Evolutionary conservation across 2,797 vertebrate genomes (phyloP), one percentile per base, ranked within the genome.

Genomic region (Gila robusta): DNA sequence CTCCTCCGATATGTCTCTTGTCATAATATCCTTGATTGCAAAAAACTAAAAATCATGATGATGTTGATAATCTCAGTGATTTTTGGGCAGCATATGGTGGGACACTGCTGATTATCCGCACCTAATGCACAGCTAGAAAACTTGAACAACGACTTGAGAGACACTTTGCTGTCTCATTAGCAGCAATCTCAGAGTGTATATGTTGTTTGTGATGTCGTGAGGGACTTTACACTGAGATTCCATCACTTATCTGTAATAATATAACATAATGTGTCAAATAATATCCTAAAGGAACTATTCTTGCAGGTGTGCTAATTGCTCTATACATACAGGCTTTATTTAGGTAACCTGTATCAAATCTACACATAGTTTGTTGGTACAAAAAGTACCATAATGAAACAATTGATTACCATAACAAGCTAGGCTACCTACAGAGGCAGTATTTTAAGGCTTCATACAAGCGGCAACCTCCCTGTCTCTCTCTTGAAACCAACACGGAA

Each of bases 161-260:
- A 70, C 79, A 35, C 52, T 62, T 72, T 19, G 9, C 23, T 54
- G 66, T 37, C 81, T 82, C 67, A 82, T 82, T 82, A 82, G 64
- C n/a, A 2, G 10, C 52, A 72, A 67, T 81, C 19, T 70, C 23
- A 19, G 47, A 73, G 37, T 23, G n/a, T 41, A 32, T 70, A 19
- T 82, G 66, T 66, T 41, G 49, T 77, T 37, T 47, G n/a, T 49
- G 41, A 66, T 37, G 41, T 19, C 28, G 7, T 49, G 3, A 66
- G 71, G 44, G 71, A 76, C 19, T 21, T 35, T 39, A 32, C 28
- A 35, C 17, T 35, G 17, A 12, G n/a, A 80, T 23, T 19, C 6
- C 69, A 82, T 39, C 69, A 32, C 28, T 32, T 32, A 35, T 35
- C 35, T 35, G 35, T 35, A 35, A 35, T 35, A 35, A 35, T 35